Evolutionary conservation across 2,797 vertebrate genomes (phyloP), one percentile per base, ranked within the genome.

Genomic region (Sebastes hubbsi): DNA sequence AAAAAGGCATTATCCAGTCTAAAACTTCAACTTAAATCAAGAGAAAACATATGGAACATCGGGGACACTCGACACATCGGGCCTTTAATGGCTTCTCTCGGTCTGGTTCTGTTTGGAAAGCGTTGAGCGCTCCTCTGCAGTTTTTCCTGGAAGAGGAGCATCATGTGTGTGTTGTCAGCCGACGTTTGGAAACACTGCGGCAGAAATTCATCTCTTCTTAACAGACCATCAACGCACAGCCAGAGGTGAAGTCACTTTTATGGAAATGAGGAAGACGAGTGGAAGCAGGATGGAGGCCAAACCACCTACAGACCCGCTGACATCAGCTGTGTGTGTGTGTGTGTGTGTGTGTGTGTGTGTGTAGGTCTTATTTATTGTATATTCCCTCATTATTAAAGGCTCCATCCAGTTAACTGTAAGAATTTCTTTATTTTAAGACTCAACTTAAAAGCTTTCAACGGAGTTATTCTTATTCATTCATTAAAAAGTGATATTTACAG

Each of bases 181-280:
- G 5, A 1, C 22, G 42, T 71, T 52, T 65, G 61, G 72, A 85
- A 73, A 67, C 49, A 18, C 67, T 36, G 71, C 49, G 1, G 75
- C 65, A 72, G 77, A 67, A 71, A 75, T 9, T 65, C 76, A 34
- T 85, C 84, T 87, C 86, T 88, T 88, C 78, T 68, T 81, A 95
- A 84, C 90, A 86, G 95, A 95, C 94, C 94, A 95, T 95, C 94
- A 94, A 84, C 87, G 3, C 61, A 72, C 77, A 54, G 77, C 77
- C 74, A 84, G 76, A 54, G 87, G 75, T 85, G 82, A 89, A 74
- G 84, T 82, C 86, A 90, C 84, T 83, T 63, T 89, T 72, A 91
- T 87, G 90, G 87, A 91, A 90, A 91, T 82, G 69, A 84, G 77
- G 84, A 72, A 61, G 82, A 76, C 6, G 55, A 89, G 86, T 52